Evolutionary conservation across 2,888 invertebrate species (phyloP), one percentile per base, ranked within the genome.

Genomic region (Mythimna ferrago): DNA sequence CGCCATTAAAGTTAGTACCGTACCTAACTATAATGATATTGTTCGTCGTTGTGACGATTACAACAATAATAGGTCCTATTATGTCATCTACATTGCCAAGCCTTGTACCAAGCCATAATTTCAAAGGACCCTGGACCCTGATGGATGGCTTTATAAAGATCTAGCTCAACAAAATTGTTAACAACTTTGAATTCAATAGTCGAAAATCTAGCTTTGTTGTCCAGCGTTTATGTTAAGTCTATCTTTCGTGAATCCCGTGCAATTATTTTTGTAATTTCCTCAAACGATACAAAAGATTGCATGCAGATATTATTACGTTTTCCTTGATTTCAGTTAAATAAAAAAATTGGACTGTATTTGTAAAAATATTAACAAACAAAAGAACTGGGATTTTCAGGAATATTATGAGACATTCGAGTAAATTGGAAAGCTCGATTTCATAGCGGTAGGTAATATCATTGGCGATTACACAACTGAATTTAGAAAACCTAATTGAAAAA

Each of bases 71-170:
- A 57, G 76, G 70, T 4, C 86, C 78, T 73, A 87, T 88, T 89
- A 89, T 84, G 71, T 86, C 85, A 87, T 80, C 71, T 51, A 58
- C 48, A 63, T 71, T 73, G 53, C 21, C 7, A 21, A 81, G 81
- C 87, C 88, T 89, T 90, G 90, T 89, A 90, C 87, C 84, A 78
- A 61, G 66, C 78, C 83, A 83, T 82, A 76, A 70, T 35, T 35
- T 75, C 77, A 73, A 77, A 70, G 66, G 57, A 63, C 61, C 60
- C 76, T 71, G 66, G 60, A 63, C 61, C 60, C 76, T 71, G 54
- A 64, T 58, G 38, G 70, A 84, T 79, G 44, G 56, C 63, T 71
- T 68, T 71, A 54, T 63, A 54, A 67, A 69, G 56, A 56, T 64
- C 54, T 16, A 38, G 54, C 65, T 69, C 41, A 19, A 19, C 11